Conservation (phyloP, 2,797 vertebrate genomes). For the Tachyglossus aculeatus region DNA sequence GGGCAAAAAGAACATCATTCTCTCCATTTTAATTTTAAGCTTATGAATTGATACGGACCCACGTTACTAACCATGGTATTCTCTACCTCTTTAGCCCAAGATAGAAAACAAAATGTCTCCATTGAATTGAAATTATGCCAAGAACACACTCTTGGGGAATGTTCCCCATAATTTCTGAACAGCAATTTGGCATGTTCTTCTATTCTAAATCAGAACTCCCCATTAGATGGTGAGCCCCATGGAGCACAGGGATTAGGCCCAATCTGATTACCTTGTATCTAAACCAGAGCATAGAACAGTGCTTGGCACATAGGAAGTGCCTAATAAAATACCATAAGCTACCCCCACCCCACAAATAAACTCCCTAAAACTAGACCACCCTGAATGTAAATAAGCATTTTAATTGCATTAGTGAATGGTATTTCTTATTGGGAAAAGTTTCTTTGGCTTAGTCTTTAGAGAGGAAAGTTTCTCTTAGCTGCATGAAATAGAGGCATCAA, state of each 20-base stretch:
- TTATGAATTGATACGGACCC: neutral
- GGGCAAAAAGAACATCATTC: too few species aligned
- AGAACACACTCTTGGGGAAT: neutral
- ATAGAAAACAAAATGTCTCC: neutral
- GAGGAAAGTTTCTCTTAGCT: neutral
- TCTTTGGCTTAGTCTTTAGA: neutral
- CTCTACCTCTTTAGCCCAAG: neutral
- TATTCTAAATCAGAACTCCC: neutral
- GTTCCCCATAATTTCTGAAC: neutral
- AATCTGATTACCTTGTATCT: too few species aligned
- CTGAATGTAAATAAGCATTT: neutral
- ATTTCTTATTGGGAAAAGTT: neutral
- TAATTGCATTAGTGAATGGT: neutral
- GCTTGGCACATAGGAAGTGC: too few species aligned
- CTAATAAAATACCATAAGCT: too few species aligned
- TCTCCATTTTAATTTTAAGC: constrained; percentile 48
- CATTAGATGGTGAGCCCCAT: too few species aligned
- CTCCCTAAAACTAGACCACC: neutral
- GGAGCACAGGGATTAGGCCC: too few species aligned
- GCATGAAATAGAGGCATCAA: neutral
- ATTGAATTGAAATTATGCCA: neutral
- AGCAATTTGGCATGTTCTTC: neutral
- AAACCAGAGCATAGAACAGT: neutral
- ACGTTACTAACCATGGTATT: neutral
- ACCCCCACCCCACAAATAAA: too few species aligned